phyloP scores from a whole-genome alignment of 2,888 invertebrate species.

The Morpho deidamia region DNA sequence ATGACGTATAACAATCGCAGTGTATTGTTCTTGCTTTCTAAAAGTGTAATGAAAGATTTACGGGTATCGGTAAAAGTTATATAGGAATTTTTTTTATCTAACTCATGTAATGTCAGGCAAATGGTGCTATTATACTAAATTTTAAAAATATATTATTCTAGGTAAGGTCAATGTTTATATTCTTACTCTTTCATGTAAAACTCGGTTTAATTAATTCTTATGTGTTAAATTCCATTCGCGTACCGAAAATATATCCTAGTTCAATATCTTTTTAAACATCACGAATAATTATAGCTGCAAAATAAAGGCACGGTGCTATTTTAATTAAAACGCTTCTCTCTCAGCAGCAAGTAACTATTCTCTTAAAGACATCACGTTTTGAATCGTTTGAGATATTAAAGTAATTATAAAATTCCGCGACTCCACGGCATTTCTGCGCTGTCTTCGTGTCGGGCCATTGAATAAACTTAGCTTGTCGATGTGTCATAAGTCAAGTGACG shows the following conservation, averaged over 20 bases:
- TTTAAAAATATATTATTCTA: no score
- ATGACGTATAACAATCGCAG: no score
- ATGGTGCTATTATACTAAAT: no score
- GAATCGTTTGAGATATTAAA: slow-evolving; percentile 10
- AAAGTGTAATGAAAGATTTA: no score
- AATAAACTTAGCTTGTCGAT: slow-evolving; percentile 76
- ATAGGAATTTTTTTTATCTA: no score
- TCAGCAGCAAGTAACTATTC: slow-evolving; percentile 2
- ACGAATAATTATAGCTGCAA: slow-evolving; percentile 4
- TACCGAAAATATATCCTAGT: background rate
- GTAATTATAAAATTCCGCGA: slow-evolving; percentile 22
- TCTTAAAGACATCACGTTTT: slow-evolving; percentile 6
- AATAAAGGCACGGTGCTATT: slow-evolving; percentile 2
- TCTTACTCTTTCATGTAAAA: no score
- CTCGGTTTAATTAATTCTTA: no score
- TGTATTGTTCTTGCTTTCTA: no score
- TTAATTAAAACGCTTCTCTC: slow-evolving; percentile 6
- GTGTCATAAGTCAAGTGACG: slow-evolving; percentile 75
- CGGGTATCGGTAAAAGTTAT: no score
- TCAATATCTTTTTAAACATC: background rate
- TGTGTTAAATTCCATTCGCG: background rate
- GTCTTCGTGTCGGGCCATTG: slow-evolving; percentile 56
- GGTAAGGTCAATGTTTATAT: no score
- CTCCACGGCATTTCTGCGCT: slow-evolving; percentile 45
- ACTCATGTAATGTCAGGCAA: no score